Conservation (phyloP, 2,113 vertebrate genomes). For the Scomber colias region DNA sequence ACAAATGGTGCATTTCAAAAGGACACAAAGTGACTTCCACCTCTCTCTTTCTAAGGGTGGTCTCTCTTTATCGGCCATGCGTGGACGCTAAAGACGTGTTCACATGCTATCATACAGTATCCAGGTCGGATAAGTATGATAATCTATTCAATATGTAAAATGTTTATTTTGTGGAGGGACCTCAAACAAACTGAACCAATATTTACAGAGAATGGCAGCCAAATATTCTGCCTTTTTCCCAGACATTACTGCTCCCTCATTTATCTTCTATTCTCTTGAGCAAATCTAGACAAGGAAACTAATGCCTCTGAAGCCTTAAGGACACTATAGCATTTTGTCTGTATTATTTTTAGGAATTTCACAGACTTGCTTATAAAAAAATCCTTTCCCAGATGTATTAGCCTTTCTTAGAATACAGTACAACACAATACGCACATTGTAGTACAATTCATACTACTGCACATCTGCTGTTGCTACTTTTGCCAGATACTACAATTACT, state of each 20-base stretch:
- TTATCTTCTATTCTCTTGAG: constrained; percentile 77
- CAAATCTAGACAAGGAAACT: constrained; percentile 65
- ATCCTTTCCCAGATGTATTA: constrained; percentile 10
- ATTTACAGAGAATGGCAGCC: constrained; percentile 82
- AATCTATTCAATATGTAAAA: constrained; percentile 85
- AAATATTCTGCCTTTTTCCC: constrained; percentile 80
- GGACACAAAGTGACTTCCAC: constrained; percentile 76
- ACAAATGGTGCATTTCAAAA: constrained; percentile 80
- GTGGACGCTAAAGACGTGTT: constrained; percentile 76
- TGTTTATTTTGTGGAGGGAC: constrained; percentile 82
- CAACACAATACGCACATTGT: neutral
- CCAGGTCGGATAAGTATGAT: constrained; percentile 80
- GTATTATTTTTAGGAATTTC: constrained; percentile 58
- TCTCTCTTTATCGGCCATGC: constrained; percentile 66
- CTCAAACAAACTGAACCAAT: constrained; percentile 85
- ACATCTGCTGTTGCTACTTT: neutral
- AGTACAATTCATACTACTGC: neutral
- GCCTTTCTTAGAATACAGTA: neutral
- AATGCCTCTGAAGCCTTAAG: constrained; percentile 59
- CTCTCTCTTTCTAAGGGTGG: constrained; percentile 74
- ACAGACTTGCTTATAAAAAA: constrained; percentile 15
- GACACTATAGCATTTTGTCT: constrained; percentile 38
- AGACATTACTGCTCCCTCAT: constrained; percentile 76
- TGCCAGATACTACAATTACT: too few relatives aligned
- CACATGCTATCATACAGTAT: constrained; percentile 83